Evolutionary conservation across 1,140 invertebrate genomes (phyloP), one percentile per base, ranked within the genome.

Genomic region (Trissolcus basalis): DNA sequence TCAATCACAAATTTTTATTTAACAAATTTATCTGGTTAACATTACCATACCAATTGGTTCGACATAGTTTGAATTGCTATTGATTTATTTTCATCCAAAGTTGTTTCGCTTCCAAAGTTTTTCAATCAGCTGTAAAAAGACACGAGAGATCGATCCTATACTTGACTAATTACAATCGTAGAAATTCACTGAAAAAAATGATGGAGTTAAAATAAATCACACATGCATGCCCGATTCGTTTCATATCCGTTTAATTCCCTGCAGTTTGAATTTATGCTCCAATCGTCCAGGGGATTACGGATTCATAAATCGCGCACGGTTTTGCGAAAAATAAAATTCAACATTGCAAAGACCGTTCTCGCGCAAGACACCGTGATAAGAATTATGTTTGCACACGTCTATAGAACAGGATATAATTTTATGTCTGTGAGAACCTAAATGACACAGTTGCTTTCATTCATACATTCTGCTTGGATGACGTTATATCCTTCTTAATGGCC

Each of bases 331-430:
- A 50, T 51, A 53, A 61, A 51, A 61, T 36, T 50, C 16, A 36
- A 11, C 13, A 19, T 27, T 27, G 35, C 4, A 13, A 49, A 55
- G 51, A 49, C 55, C 55, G 14, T 54, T 65, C 1, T 1, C 45
- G 49, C 11, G 35, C 15, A 14, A 64, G 19, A 27, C 19, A 27
- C 19, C 19, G 19, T 27, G 43, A 51, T 59, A 59, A 58, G 54
- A 59, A 59, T 68, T 68, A 59, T 53, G 54, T 19, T 58, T 16
- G 13, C 49, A 50, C 36, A 56, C 15, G 54, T 50, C 19, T 51
- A 13, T 27, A 36, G 47, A 9, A 8, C 39, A 27, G 32, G 14
- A 27, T 51, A 58, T 11, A 45, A 58, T 50, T 68, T 58, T 27
- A 51, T 27, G 15, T 58, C 53, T 58, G 36, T 50, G 53, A 43